A percentile compares a stretch with the other conserved stretches of the same genome.
Evolutionary conservation across 2,888 invertebrate genomes (phyloP).

Genomic region (Odontomyia ornata): DNA sequence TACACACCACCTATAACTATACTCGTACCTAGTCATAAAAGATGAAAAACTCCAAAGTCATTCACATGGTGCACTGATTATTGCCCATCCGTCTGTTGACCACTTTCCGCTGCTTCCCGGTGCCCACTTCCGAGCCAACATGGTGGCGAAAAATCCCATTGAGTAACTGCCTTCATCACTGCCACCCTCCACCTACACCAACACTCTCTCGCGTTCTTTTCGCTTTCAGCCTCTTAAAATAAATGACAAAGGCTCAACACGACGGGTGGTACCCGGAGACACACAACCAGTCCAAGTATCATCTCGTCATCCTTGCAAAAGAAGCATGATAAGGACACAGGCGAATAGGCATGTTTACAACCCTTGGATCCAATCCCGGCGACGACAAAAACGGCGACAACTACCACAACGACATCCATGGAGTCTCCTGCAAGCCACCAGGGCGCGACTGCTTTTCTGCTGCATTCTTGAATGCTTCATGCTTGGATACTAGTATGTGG

Average conservation of each 20-base stretch:
- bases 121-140: no score
- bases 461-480: not conserved
- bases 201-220: not conserved
- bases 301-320: no score
- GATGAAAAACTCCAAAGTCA: constrained; percentile 5
- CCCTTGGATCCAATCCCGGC: not conserved
- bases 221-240: no score
- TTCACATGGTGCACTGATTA: constrained; percentile 1
- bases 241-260: no score
- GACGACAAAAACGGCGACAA: not conserved
- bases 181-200: not conserved
- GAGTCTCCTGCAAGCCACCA: not conserved
- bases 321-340: not conserved
- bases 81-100: not conserved
- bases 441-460: not conserved
- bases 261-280: no score
- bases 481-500: no score
- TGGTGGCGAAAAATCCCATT: not conserved
- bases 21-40: not conserved
- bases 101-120: not conserved
- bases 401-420: not conserved
- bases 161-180: not conserved
- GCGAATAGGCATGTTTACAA: not conserved
- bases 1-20: no score
- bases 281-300: no score